Evolutionary conservation across 2,113 vertebrate genomes (phyloP), one percentile per base, ranked within the genome.

Genomic region (Amblyopsis rosae): DNA sequence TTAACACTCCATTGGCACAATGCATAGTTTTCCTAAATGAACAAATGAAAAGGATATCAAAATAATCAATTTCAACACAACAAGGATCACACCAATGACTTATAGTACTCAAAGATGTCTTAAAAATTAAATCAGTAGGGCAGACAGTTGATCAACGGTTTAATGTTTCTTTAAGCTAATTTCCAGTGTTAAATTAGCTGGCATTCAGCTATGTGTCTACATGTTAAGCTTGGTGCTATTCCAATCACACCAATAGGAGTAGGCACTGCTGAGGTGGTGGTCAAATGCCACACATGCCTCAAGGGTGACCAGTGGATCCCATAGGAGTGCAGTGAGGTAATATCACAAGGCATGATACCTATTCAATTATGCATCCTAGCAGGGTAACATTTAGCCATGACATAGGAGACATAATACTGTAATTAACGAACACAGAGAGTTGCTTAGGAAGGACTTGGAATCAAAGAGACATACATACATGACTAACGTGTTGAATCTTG

Each of bases 221-320:
- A 65, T 48, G 17, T 16, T 56, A 19, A 19, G 53, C 59, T 59
- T 67, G 57, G 68, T 70, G 76, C 46, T 67, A 9, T 8, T 58
- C 13, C 10, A 56, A 13, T 54, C 15, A 49, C 46, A 73, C 19
- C 9, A 35, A 58, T 58, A 10, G 59, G 5, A 47, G 35, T 1
- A 49, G 15, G 54, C 35, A 41, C 56, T 67, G 68, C 7, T 61
- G 26, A 65, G 15, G 46, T 51, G 58, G 59, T 70, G 45, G 61
- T 59, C 56, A 41, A 3, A 9, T 16, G 58, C 49, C 48, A 69
- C 50, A 62, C 46, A 60, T 19, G 26, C 15, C 41, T 68, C 54
- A 26, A 12, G 11, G 47, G 13, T 57, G 54, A 67, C 60, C 46
- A 54, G 61, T 45, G 33, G 45, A 65, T 72, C 66, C 66, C 64